Evolutionary conservation across 2,113 vertebrate genomes (phyloP), one percentile per base, ranked within the genome.

Genomic region (Baryphthengus martii): DNA sequence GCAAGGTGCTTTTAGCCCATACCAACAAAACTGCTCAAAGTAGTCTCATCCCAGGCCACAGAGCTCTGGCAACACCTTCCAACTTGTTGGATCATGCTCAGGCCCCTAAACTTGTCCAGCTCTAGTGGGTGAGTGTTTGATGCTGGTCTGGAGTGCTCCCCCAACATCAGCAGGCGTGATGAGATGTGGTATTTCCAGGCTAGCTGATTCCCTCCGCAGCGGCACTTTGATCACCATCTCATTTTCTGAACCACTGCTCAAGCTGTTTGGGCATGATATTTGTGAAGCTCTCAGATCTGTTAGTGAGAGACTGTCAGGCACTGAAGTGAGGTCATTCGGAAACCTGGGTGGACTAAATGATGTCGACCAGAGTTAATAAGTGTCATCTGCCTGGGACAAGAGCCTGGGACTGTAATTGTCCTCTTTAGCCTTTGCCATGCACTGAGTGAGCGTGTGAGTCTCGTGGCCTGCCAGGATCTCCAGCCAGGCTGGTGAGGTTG

Each of bases 171-270:
- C 23, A 47, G 49, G 17, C 31, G 26, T 76, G 76, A 6, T 49
- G 70, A 55, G 73, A 62, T 58, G 73, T 37, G 49, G 31, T 52
- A 39, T 61, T 89, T 35, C 76, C 88, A 62, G 24, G 70, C 10
- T 24, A 8, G 66, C 59, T 18, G 52, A 35, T 74, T 90, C 88
- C 55, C 56, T 55, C 52, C 24, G 5, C 62, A 44, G 29, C 74
- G 65, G 44, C 0, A 0, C 78, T 67, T 58, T 72, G 59, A 37
- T 81, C 8, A 0, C 83, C 0, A 2, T 42, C 81, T 47, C 7
- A 71, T 88, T 89, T 86, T 91, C 93, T 75, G 61, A 93, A 59
- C 71, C 66, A 28, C 28, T 0, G 15, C 75, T 85, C 71, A 7
- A 40, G 84, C 79, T 78, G 11, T 78, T 52, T 59, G 55, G 52